Conservation (phyloP, 2,797 vertebrate genomes). For the Typhlichthys eigenmanni region DNA sequence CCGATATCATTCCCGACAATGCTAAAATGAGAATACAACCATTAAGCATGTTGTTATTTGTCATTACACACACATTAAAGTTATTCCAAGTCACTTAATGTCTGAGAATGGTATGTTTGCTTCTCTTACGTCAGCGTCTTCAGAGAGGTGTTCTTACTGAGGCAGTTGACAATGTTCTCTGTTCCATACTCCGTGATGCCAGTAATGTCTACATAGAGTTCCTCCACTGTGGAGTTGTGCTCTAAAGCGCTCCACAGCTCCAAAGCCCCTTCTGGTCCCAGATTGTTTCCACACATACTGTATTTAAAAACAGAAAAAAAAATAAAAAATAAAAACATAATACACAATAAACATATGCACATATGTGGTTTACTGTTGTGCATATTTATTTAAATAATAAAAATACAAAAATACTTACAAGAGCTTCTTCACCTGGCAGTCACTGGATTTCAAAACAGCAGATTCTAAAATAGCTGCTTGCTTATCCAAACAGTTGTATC, state of each 20-base stretch:
- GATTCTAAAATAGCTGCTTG: constrained; percentile 69
- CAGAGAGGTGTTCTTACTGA: constrained; percentile 67
- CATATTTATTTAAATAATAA: not conserved
- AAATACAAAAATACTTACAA: constrained; percentile 56
- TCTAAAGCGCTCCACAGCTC: constrained; percentile 69
- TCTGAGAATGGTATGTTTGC: not conserved
- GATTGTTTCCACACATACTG: constrained; percentile 75
- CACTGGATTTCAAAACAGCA: constrained; percentile 57
- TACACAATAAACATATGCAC: not conserved
- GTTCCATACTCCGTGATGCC: constrained; percentile 73
- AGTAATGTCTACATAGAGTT: constrained; percentile 75
- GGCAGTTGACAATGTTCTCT: constrained; percentile 66
- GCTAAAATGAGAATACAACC: constrained; percentile 37
- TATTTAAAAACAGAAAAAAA: not conserved
- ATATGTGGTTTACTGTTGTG: too few species aligned
- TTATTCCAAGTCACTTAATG: constrained; percentile 5
- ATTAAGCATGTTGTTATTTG: not conserved
- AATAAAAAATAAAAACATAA: too few species aligned
- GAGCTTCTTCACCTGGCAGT: constrained; percentile 70
- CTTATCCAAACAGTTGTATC: constrained; percentile 71
- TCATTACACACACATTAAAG: not conserved
- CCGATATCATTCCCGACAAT: constrained; percentile 71
- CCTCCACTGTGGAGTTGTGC: constrained; percentile 68
- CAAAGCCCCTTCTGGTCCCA: constrained; percentile 67
- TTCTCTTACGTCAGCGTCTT: constrained; percentile 66